Evolutionary conservation across 2,113 vertebrate genomes (phyloP).

Genomic region (Parus major): DNA sequence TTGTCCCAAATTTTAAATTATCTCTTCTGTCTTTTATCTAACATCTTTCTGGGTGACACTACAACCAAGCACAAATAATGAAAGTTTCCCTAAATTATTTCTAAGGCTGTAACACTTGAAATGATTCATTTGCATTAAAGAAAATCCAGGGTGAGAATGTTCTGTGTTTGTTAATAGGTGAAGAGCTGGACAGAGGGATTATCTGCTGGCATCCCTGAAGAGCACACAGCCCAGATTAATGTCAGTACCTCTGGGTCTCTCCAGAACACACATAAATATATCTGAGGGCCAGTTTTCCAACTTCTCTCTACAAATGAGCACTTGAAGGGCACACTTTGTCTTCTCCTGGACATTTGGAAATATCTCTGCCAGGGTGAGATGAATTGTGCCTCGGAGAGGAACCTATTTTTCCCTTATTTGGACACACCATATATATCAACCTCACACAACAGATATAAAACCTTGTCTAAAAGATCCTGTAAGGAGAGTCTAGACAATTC

Average conservation of each 20-base stretch:
- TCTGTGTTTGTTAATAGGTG: neutral
- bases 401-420: constrained; percentile 3
- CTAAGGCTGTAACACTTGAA: neutral
- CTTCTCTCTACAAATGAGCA: neutral
- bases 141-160: neutral
- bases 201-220: neutral
- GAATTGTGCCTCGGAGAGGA: neutral
- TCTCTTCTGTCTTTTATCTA: neutral
- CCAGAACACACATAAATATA: neutral
- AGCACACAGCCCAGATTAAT: neutral
- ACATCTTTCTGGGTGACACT: neutral
- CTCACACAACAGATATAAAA: neutral
- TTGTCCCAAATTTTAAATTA: neutral
- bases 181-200: neutral
- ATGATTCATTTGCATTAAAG: neutral
- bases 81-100: neutral
- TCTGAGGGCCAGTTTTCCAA: neutral
- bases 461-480: neutral
- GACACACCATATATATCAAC: neutral
- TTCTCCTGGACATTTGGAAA: neutral
- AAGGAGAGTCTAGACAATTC: neutral
- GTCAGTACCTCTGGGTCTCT: neutral
- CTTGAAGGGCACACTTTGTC: neutral
- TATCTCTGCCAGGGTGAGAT: neutral
- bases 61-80: neutral